Evolutionary conservation across 2,888 invertebrate genomes (phyloP), one percentile per base, ranked within the genome.

Genomic region (Dryococelus australis): DNA sequence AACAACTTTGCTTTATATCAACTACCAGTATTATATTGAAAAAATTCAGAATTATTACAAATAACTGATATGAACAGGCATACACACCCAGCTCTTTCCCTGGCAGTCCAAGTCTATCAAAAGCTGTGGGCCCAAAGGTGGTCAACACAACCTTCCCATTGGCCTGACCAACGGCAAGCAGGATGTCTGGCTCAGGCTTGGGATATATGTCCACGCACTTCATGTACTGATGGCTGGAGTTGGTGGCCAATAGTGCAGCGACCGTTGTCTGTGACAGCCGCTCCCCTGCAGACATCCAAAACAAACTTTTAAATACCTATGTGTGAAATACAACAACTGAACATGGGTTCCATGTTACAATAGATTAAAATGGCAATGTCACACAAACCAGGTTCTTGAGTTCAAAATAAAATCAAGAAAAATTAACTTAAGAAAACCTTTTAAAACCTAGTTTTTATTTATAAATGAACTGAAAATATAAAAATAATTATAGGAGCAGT

Each of bases 131-230:
- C 81, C 96, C 96, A 90, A 97, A 96, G 16, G 96, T 96, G 47
- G 96, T 96, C 10, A 99, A 93, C 0, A 96, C 94, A 79, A 99
- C 96, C 93, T 96, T 96, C n/a, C 99, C 98, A 93, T 96, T 98
- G 0, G 96, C 95, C 91, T 98, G 95, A 0, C 98, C 99, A 12
- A 98, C 94, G 0, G 98, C 98, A 79, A 99, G 92, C 84, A 98
- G 93, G 80, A 97, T 95, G 90, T 97, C 97, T 0, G 95, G 94
- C 87, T 96, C 96, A 53, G 95, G 94, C 87, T 95, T 94, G 43
- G 97, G 97, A 90, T 97, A 97, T 91, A 98, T 96, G 90, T 98
- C 97, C 53, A 98, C 94, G 92, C 98, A 98, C 90, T 97, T 97
- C 13, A 98, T 96, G 90, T 97, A 95, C 91, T 97, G 94, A 92